Base-by-base conservation (phyloP, 2,797 vertebrate genomes). In the Schizopygopsis pylzovi region DNA sequence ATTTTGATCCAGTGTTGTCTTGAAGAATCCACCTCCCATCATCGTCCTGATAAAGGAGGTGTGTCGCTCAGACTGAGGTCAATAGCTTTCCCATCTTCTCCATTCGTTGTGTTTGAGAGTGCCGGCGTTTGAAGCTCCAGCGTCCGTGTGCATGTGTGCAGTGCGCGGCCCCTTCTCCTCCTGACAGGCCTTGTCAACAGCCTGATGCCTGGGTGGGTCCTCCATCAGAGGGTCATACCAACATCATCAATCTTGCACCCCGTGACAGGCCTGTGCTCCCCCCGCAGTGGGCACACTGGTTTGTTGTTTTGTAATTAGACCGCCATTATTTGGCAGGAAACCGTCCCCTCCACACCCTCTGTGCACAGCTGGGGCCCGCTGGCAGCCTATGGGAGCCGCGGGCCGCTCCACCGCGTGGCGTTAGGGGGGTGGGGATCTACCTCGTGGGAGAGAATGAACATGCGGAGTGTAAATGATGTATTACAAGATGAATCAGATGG, bases 221-320 rank as follows among this genome's bases (percentile, higher is more conserved):
- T 93, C 91, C 89, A 94, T 95, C 95, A 88, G 87, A 87, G 85
- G 96, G 95, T 96, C 95, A 96, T 93, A 96, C 95, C 85, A 96
- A 96, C 96, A 96, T 96, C 95, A 96, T 96, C 95, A 96, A 96
- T 96, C 96, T 96, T 94, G 84, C 86, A 86, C 81, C 75, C n/a
- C 80, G 89, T 95, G 96, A 96, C 95, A 96, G 93, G 91, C 77
- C 85, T 86, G 85, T 86, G 79, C 89, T 87, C 87, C 87, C 93
- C 95, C 93, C 68, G 90, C 92, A 39, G 92, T 94, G 94, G 94
- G 92, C 95, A 95, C 94, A 95, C 94, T 88, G 94, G 93, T 91
- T 93, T 95, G 96, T 96, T 96, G 95, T 96, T 96, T 96, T 95
- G 95, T 96, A 96, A 96, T 96, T 96, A 96, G 95, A 93, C 92